These are phyloP conservation scores for Prenolepis imparis DNA, from an alignment of 2,888 invertebrate species.

Conservation along the genomic window DNA sequence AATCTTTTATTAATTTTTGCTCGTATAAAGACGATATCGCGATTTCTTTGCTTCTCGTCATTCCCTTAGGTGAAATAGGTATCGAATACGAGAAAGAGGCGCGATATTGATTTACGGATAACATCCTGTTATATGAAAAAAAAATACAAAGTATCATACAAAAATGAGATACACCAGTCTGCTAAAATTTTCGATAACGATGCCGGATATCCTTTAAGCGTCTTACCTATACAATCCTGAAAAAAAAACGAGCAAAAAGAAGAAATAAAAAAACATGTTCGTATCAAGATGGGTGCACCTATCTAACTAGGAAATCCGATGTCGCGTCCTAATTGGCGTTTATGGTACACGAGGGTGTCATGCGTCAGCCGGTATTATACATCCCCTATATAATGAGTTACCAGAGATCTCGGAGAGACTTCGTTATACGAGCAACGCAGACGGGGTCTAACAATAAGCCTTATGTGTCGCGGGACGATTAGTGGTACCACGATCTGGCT, in stretches of 20 bases:
- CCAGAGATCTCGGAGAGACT: slow-evolving; percentile 61
- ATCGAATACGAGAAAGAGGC: background rate
- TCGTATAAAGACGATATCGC: slow-evolving; percentile 14
- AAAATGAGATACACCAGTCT: slow-evolving; percentile 11
- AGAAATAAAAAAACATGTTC: slow-evolving; percentile 46
- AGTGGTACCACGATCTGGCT: background rate
- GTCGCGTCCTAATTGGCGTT: slow-evolving; percentile 78
- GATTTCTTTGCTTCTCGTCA: background rate
- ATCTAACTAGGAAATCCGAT: slow-evolving; percentile 75
- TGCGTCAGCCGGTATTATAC: slow-evolving; percentile 70
- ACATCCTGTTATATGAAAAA: background rate
- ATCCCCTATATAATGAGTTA: slow-evolving; percentile 72
- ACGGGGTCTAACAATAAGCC: background rate
- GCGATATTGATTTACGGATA: background rate
- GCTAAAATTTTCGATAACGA: slow-evolving; percentile 24
- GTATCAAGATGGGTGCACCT: slow-evolving; percentile 56
- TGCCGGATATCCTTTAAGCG: background rate
- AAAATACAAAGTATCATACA: background rate
- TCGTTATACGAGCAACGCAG: slow-evolving; percentile 5
- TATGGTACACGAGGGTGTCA: slow-evolving; percentile 74
- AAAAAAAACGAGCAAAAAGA: slow-evolving; percentile 13
- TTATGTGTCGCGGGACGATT: slow-evolving; percentile 15
- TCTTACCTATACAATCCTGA: background rate
- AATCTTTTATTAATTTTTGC: background rate
- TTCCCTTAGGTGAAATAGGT: background rate